phyloP scores from a whole-genome alignment of 2,888 invertebrate species.

The Capitulum mitella region DNA sequence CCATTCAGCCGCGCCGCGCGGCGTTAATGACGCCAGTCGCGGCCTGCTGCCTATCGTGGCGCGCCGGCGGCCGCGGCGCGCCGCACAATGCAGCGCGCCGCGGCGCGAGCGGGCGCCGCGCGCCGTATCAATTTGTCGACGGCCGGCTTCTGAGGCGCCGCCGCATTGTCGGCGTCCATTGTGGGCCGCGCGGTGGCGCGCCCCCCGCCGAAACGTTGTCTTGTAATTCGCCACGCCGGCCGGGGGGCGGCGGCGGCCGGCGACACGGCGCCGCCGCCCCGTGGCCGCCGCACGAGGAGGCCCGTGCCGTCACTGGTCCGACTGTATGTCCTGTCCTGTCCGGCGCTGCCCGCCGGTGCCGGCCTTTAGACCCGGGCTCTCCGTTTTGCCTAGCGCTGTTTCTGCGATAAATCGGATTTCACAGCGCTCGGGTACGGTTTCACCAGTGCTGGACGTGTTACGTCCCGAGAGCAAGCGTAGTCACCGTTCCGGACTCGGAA shows the following conservation, averaged over 20 bases:
- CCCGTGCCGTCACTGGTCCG: not conserved
- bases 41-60: not conserved
- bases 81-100: not conserved
- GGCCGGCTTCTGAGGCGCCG: not conserved
- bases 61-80: not conserved
- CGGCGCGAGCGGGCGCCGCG: not conserved
- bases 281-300: not conserved
- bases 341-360: too few relatives aligned
- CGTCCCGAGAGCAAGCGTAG: too few relatives aligned
- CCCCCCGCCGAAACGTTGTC: not conserved
- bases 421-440: too few relatives aligned
- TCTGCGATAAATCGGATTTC: too few relatives aligned
- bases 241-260: not conserved
- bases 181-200: not conserved
- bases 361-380: too few relatives aligned
- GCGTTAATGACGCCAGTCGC: not conserved
- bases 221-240: slow-evolving; percentile 1
- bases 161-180: slow-evolving; percentile 14
- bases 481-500: too few relatives aligned
- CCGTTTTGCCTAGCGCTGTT: too few relatives aligned
- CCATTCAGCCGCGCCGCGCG: not conserved
- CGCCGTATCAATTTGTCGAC: slow-evolving; percentile 1
- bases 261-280: not conserved
- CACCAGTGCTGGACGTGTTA: too few relatives aligned
- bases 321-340: too few relatives aligned